These are phyloP conservation scores for Ricordea florida DNA, from an alignment of 92 coral and sea anemone species.

Conservation along the genomic window DNA sequence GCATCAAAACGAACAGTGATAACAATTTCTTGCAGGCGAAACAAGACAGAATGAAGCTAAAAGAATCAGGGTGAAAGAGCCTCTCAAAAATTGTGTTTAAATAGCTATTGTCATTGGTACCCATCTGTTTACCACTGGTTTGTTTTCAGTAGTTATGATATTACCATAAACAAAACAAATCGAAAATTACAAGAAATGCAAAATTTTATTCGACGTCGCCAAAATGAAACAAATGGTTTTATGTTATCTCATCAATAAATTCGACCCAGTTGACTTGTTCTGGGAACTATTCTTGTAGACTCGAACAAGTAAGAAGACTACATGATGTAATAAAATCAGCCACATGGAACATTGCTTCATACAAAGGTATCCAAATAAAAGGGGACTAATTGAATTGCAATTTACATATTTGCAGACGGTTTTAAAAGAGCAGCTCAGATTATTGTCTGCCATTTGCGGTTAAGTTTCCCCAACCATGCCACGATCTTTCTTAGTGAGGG, in stretches of 20 bases:
- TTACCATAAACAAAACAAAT: constrained; percentile 55
- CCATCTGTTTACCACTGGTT: constrained; percentile 78
- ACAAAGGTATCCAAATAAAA: constrained; percentile 40
- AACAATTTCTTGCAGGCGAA: not conserved
- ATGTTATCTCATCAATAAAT: not conserved
- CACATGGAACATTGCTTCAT: constrained; percentile 11
- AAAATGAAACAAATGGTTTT: not conserved
- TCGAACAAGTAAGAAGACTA: not conserved
- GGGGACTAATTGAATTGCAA: constrained; percentile 67
- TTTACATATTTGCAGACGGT: constrained; percentile 74
- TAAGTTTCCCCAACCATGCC: constrained; percentile 59
- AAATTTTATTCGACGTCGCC: not conserved
- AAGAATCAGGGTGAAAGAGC: not conserved
- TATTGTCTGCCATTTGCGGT: constrained; percentile 42
- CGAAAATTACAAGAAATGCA: constrained; percentile 51
- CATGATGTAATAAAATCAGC: not conserved
- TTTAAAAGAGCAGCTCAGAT: constrained; percentile 69
- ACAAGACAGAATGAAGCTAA: not conserved
- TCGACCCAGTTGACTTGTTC: not conserved
- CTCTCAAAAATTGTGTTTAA: constrained; percentile 37
- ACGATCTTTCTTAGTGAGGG: constrained; percentile 81
- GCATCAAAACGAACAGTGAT: not conserved
- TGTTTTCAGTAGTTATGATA: constrained; percentile 56
- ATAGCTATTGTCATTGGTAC: constrained; percentile 36
- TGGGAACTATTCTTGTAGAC: not conserved